These are phyloP conservation scores for Escarpia spicata DNA, from an alignment of 2,888 invertebrate species.

Conservation along the genomic window DNA sequence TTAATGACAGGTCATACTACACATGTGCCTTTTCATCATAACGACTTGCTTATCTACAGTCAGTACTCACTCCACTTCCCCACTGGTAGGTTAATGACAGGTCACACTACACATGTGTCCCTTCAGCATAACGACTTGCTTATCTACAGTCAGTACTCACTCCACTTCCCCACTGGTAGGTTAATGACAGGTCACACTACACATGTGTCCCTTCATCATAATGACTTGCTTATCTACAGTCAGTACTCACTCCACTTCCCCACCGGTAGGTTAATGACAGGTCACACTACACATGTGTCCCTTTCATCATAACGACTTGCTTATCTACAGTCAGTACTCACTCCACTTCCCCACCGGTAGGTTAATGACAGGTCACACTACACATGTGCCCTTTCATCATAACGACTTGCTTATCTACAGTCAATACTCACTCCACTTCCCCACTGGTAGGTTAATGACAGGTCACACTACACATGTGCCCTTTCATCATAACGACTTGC, in stretches of 20 bases:
- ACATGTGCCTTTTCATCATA: neutral
- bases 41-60: too few relatives aligned
- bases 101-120: neutral
- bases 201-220: neutral
- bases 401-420: too few relatives aligned
- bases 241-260: neutral
- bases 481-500: neutral
- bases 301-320: neutral
- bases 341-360: conserved; percentile 14
- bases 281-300: neutral
- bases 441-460: conserved; percentile 20
- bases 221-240: too few relatives aligned
- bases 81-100: conserved; percentile 17
- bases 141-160: too few relatives aligned
- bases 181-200: neutral
- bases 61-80: neutral
- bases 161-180: conserved; percentile 19
- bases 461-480: neutral
- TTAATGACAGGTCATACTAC: neutral
- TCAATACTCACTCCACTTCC: neutral
- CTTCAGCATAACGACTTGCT: neutral
- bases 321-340: too few relatives aligned
- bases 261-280: conserved; percentile 14
- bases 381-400: neutral
- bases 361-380: neutral